Evolutionary conservation across 2,888 invertebrate species (phyloP).

Genomic region (Eristalis pertinax): DNA sequence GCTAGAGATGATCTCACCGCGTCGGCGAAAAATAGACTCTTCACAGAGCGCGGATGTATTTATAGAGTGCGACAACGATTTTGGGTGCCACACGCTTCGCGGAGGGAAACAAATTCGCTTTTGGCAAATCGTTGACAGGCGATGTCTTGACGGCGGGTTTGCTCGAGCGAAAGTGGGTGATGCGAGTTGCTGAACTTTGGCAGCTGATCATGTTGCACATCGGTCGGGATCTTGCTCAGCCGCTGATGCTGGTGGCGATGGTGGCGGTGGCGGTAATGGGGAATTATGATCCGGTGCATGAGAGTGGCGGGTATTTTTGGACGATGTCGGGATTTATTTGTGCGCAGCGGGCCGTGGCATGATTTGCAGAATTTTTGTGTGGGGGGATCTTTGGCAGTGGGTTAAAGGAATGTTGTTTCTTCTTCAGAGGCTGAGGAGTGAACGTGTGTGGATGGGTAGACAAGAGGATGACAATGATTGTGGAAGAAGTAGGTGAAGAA

Average conservation of each 20-base stretch:
- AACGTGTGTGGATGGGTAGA: neutral
- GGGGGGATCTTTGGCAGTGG: slow-evolving; percentile 11
- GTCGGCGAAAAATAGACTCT: slow-evolving; percentile 43
- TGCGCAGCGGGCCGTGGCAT: neutral
- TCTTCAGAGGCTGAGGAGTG: neutral
- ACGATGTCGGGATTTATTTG: slow-evolving; percentile 2
- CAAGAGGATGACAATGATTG: neutral
- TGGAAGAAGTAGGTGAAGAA: neutral
- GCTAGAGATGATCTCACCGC: slow-evolving; percentile 60
- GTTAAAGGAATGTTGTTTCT: neutral
- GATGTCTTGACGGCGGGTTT: slow-evolving; percentile 22
- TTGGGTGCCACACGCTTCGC: slow-evolving; percentile 5
- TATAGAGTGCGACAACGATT: slow-evolving; percentile 26
- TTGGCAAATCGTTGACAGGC: slow-evolving; percentile 45
- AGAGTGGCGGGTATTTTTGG: slow-evolving; percentile 31
- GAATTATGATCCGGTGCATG: slow-evolving; percentile 19
- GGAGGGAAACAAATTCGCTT: slow-evolving; percentile 26
- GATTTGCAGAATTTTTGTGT: neutral
- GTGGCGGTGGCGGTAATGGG: neutral
- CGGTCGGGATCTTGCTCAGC: neutral
- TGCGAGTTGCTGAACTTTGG: slow-evolving; percentile 35
- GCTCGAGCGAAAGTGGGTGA: slow-evolving; percentile 31
- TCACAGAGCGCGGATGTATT: slow-evolving; percentile 21
- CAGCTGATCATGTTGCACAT: slow-evolving; percentile 48
- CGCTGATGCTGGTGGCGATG: neutral